phyloP scores from a whole-genome alignment of 2,888 invertebrate genomes.

The Melipona beecheii region DNA sequence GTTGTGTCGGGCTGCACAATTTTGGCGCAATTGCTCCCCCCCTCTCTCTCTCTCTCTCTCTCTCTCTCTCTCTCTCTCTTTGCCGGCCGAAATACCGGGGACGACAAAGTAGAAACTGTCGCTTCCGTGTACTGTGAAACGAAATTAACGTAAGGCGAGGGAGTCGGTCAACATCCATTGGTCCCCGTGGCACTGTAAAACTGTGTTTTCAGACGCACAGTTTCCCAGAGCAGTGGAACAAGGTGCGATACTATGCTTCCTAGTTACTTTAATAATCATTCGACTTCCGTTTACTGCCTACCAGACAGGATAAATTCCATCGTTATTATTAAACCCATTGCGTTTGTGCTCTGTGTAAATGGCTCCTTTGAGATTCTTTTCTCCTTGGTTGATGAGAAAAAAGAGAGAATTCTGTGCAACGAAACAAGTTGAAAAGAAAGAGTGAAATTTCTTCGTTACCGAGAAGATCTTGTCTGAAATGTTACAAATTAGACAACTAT shows the following conservation, averaged over 20 bases:
- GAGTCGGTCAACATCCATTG: conserved; percentile 31
- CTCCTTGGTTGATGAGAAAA: too few species aligned
- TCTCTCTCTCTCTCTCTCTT: background rate
- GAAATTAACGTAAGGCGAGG: conserved; percentile 38
- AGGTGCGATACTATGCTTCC: conserved; percentile 4
- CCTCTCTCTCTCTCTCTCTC: background rate
- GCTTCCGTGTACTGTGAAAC: conserved; percentile 3
- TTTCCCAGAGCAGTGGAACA: background rate
- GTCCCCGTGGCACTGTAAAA: conserved; percentile 5
- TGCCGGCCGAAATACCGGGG: background rate
- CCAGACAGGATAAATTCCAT: conserved; percentile 11
- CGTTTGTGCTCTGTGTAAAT: background rate
- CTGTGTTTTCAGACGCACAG: conserved; percentile 20
- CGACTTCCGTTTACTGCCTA: conserved; percentile 20
- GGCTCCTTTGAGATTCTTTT: background rate
- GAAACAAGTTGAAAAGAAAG: too few species aligned
- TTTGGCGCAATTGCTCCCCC: background rate
- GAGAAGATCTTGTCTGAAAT: too few species aligned
- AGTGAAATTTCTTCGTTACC: too few species aligned
- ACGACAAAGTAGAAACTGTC: background rate
- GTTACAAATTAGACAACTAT: too few species aligned
- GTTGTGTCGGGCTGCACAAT: background rate
- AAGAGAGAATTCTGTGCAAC: too few species aligned
- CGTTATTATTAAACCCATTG: conserved; percentile 44
- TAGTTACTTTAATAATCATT: conserved; percentile 44